Conservation (phyloP, 2,113 vertebrate species). For the Neodontobutis hainanensis region DNA sequence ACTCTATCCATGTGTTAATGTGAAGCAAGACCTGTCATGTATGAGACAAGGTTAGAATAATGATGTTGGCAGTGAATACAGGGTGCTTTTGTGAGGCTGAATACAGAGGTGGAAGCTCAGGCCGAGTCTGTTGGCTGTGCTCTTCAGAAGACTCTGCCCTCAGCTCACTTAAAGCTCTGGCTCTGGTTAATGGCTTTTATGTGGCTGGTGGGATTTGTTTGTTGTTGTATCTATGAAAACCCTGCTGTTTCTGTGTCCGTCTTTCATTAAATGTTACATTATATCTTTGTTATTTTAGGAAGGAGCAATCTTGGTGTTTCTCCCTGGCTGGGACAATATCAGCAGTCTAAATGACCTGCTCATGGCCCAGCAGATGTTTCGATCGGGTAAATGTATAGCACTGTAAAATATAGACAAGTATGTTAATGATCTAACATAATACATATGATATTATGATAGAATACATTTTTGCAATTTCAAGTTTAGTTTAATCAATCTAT, state of each 20-base stretch:
- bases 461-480: too few relatives aligned
- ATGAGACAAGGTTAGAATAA: slow-evolving; percentile 7
- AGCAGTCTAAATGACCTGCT: slow-evolving; percentile 92
- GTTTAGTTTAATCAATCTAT: too few relatives aligned
- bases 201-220: slow-evolving; percentile 13
- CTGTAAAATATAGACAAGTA: too few relatives aligned
- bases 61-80: slow-evolving; percentile 19
- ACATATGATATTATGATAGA: too few relatives aligned
- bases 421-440: too few relatives aligned
- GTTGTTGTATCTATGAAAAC: not conserved
- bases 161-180: slow-evolving; percentile 9
- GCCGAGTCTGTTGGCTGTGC: slow-evolving; percentile 17
- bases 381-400: slow-evolving; percentile 82
- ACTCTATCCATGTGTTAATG: slow-evolving; percentile 12
- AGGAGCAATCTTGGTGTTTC: slow-evolving; percentile 95
- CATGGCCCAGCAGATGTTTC: slow-evolving; percentile 93
- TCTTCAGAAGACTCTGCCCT: slow-evolving; percentile 12
- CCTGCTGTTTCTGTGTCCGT: not conserved
- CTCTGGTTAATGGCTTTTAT: slow-evolving; percentile 13
- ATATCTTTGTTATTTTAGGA: slow-evolving; percentile 79
- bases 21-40: slow-evolving; percentile 10
- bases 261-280: slow-evolving; percentile 13
- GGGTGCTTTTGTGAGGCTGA: slow-evolving; percentile 16
- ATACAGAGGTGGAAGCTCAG: slow-evolving; percentile 20
- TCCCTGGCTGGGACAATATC: slow-evolving; percentile 98